These are phyloP conservation scores for Sphenodon punctatus DNA, from an alignment of 2,797 vertebrate species.

Conservation along the genomic window DNA sequence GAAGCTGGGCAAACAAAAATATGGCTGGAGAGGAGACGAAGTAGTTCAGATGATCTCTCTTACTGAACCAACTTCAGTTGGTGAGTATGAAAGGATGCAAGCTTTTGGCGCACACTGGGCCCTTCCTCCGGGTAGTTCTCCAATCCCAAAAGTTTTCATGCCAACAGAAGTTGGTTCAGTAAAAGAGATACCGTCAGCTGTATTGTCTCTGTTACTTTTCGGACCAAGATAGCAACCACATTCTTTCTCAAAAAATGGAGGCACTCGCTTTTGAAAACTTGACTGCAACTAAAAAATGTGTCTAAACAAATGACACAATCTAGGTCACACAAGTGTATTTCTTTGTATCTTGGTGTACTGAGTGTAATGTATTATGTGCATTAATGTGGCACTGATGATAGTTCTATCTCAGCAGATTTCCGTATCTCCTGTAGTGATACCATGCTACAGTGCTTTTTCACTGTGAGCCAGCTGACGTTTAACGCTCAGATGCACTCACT, in stretches of 20 bases:
- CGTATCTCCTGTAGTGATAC: neutral
- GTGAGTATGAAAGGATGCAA: too few species aligned
- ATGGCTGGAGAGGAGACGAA: too few species aligned
- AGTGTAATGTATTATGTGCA: neutral
- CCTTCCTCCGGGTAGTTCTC: too few species aligned
- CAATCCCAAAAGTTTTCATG: too few species aligned
- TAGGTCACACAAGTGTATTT: neutral
- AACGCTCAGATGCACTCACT: neutral
- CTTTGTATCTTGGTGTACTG: neutral
- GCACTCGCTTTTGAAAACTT: neutral
- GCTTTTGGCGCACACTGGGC: too few species aligned
- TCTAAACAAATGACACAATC: neutral
- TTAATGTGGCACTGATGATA: neutral
- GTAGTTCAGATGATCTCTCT: too few species aligned
- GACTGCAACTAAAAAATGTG: neutral
- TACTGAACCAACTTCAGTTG: too few species aligned
- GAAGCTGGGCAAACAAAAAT: too few species aligned
- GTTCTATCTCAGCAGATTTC: neutral
- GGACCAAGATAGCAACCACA: neutral
- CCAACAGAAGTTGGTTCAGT: too few species aligned
- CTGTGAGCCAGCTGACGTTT: neutral
- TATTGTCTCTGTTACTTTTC: too few species aligned
- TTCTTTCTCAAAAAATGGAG: neutral
- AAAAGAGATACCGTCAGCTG: too few species aligned
- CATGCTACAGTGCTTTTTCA: neutral